These are phyloP conservation scores for Kryphioiulus occultus DNA, from an alignment of 2,888 invertebrate genomes.

Conservation along the genomic window DNA sequence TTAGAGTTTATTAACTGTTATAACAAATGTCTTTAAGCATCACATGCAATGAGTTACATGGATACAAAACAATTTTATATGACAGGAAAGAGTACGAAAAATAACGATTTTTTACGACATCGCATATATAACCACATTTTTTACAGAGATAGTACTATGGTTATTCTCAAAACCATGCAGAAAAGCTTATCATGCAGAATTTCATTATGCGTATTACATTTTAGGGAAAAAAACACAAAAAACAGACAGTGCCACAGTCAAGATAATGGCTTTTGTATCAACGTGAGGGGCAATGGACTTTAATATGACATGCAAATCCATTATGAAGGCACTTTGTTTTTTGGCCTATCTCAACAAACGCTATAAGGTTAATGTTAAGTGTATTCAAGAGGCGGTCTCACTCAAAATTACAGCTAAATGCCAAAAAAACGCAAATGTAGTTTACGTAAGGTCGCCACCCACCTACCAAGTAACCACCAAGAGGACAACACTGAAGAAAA, in stretches of 20 bases:
- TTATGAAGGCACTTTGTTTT: constrained; percentile 11
- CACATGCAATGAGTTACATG: neutral
- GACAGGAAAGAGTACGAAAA: neutral
- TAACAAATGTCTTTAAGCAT: neutral
- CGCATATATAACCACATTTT: too few relatives aligned
- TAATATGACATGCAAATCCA: constrained; percentile 35
- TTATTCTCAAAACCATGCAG: neutral
- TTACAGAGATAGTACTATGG: too few relatives aligned
- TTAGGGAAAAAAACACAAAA: neutral
- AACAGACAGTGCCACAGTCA: neutral
- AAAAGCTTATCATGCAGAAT: neutral
- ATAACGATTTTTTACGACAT: neutral
- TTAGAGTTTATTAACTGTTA: neutral
- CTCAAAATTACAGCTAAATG: neutral
- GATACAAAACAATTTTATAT: neutral
- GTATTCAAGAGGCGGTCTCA: constrained; percentile 11
- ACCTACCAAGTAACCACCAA: neutral
- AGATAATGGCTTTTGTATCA: constrained; percentile 2
- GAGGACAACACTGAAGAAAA: neutral
- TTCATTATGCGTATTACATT: neutral
- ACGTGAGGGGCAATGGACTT: neutral
- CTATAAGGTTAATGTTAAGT: constrained; percentile 10
- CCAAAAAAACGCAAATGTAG: neutral
- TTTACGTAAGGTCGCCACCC: neutral
- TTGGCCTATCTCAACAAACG: neutral